These are phyloP conservation scores for Platycheirus albimanus DNA, from an alignment of 2,888 invertebrate genomes.

Conservation along the genomic window DNA sequence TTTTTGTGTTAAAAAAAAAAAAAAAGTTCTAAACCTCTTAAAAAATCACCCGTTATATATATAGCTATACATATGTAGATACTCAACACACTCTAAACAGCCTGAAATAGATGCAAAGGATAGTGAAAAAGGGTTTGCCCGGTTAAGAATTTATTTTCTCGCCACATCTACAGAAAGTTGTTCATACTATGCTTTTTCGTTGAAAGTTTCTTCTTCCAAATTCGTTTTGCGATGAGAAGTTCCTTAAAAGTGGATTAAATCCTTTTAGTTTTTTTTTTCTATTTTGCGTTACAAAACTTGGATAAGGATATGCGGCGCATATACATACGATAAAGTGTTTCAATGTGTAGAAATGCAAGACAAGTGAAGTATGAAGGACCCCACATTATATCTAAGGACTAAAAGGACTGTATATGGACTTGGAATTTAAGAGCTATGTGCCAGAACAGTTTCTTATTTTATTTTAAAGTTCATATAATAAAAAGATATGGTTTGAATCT, in stretches of 20 bases:
- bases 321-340: background rate
- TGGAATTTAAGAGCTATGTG: no score
- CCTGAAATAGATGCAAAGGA: conserved; percentile 1
- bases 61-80: no score
- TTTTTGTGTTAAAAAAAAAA: no score
- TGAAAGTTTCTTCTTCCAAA: conserved; percentile 43
- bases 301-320: conserved; percentile 7
- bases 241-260: conserved; percentile 61
- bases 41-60: no score
- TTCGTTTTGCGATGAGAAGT: conserved; percentile 45
- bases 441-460: no score
- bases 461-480: no score
- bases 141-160: conserved; percentile 31
- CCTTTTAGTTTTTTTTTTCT: conserved; percentile 38
- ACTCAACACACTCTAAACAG: conserved; percentile 8
- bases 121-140: conserved; percentile 6
- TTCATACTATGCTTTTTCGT: conserved; percentile 24
- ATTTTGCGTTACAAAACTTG: background rate
- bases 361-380: no score
- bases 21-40: no score
- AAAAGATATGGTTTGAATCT: no score
- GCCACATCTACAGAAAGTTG: conserved; percentile 34
- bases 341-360: no score
- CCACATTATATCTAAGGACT: no score
- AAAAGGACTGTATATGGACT: no score